A percentile compares a stretch with the other conserved stretches of the same genome.
Conservation (phyloP, 2,797 vertebrate genomes). For the Crocidura indochinensis region DNA sequence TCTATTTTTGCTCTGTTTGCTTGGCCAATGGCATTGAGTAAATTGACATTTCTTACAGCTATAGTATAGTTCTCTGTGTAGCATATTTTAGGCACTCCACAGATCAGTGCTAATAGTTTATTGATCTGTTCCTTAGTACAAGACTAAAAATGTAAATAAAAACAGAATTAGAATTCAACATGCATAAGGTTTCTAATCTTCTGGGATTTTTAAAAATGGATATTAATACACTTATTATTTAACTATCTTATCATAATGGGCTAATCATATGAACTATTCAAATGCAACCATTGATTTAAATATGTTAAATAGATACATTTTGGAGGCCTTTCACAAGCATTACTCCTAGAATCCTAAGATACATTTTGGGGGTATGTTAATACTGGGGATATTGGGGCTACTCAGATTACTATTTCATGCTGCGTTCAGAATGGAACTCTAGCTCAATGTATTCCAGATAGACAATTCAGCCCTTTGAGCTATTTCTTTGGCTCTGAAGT, state of each 20-base stretch:
- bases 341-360: too few relatives aligned
- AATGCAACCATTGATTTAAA: conserved; percentile 61
- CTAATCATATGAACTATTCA: conserved; percentile 65
- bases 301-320: too few relatives aligned
- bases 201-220: conserved; percentile 56
- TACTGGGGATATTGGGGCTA: too few relatives aligned
- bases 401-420: too few relatives aligned
- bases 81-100: neutral
- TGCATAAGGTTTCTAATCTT: neutral
- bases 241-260: conserved; percentile 48
- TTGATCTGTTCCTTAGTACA: conserved; percentile 32
- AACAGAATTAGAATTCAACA: conserved; percentile 56
- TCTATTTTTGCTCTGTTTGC: too few relatives aligned
- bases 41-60: too few relatives aligned
- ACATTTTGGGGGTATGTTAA: too few relatives aligned
- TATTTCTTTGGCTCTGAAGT: neutral
- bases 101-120: neutral
- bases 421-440: too few relatives aligned
- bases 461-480: too few relatives aligned
- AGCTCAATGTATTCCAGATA: too few relatives aligned
- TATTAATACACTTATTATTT: conserved; percentile 65
- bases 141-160: conserved; percentile 5
- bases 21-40: too few relatives aligned
- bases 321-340: too few relatives aligned
- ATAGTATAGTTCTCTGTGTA: neutral